phyloP scores from a whole-genome alignment of 2,797 vertebrate genomes.

The Chloroceryle amazona region DNA sequence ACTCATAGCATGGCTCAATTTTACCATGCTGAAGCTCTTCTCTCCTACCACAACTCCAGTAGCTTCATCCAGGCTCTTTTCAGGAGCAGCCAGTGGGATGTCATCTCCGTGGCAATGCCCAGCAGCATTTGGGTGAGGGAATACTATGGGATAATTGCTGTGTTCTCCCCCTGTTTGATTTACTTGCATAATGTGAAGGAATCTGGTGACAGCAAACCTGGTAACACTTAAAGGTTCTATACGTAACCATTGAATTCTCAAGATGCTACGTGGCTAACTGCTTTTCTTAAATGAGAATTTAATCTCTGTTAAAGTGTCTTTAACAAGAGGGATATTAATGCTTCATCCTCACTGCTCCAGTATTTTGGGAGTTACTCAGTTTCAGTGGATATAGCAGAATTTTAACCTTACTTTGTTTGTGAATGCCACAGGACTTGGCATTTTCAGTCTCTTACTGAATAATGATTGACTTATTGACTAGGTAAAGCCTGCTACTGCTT shows the following conservation, averaged over 20 bases:
- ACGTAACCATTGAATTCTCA: background rate
- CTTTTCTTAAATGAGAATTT: background rate
- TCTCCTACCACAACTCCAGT: background rate
- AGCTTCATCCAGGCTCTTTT: background rate
- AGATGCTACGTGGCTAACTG: background rate
- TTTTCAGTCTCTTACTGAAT: background rate
- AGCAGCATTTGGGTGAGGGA: background rate
- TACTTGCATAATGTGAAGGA: background rate
- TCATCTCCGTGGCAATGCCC: background rate
- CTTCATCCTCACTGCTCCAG: background rate
- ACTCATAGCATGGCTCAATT: background rate
- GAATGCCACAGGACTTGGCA: background rate
- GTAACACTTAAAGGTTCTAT: background rate
- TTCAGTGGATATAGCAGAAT: background rate
- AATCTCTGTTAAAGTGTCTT: background rate
- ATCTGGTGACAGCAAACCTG: background rate
- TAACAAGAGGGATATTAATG: background rate
- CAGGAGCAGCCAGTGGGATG: background rate
- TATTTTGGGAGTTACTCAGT: background rate
- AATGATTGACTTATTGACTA: background rate
- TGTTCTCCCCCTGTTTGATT: background rate
- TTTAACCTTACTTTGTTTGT: background rate
- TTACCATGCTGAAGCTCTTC: background rate
- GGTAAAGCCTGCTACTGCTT: background rate
- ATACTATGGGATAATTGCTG: background rate